phyloP scores from a whole-genome alignment of 2,113 vertebrate genomes.

The Varanus salvator region DNA sequence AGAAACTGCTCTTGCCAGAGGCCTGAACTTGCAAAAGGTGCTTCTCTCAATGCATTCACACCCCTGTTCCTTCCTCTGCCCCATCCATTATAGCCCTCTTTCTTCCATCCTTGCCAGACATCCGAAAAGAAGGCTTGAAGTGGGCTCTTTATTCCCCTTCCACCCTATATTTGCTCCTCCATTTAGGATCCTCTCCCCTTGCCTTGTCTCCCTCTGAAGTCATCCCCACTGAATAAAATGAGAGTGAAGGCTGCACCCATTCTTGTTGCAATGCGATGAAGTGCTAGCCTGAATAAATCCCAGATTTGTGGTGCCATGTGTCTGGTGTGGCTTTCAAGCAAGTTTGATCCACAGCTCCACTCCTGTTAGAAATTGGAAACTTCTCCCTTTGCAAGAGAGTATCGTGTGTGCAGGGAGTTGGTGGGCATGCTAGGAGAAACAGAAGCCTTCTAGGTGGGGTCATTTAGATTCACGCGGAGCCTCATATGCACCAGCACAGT shows the following conservation, averaged over 20 bases:
- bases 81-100: not conserved
- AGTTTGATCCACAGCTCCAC: not conserved
- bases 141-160: too few species aligned
- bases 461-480: not conserved
- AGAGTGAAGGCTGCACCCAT: too few species aligned
- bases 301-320: not conserved
- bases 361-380: not conserved
- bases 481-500: not conserved
- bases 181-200: too few species aligned
- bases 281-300: not conserved
- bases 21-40: too few species aligned
- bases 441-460: too few species aligned
- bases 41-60: not conserved
- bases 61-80: not conserved
- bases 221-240: too few species aligned
- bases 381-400: not conserved
- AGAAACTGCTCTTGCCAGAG: too few species aligned
- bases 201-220: too few species aligned
- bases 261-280: not conserved
- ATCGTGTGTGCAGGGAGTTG: not conserved
- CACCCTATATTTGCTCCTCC: too few species aligned
- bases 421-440: not conserved
- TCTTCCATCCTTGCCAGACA: too few species aligned
- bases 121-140: too few species aligned
- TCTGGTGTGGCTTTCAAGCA: not conserved